Base-by-base conservation (phyloP, 2,797 vertebrate genomes). In the Chelmon rostratus region DNA sequence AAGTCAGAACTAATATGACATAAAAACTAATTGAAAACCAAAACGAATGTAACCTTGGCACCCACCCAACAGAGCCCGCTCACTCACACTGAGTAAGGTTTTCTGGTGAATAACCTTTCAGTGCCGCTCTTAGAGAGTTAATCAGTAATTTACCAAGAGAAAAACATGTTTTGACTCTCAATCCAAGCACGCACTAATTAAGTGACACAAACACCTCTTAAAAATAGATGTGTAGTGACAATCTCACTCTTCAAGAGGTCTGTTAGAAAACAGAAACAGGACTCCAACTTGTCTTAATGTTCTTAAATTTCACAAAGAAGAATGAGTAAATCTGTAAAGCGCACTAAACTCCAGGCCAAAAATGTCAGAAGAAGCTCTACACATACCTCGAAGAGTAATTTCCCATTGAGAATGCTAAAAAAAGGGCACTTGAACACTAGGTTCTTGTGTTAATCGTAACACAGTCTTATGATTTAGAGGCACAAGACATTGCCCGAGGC, bases 381-480 rank as follows among this genome's bases (percentile, higher is more conserved):
- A 52, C 58, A 44, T 25, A 61, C 42, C 13, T 62, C 10, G 0
- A 61, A 54, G 25, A 0, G 6, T 57, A 19, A 82, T 68, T 58
- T 72, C 38, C 46, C 42, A 23, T 31, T 54, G 18, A 82, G 67
- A 66, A 49, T 19, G 46, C 44, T 62, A 47, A 75, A 71, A 63
- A 18, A 40, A 42, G 40, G 37, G 12, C 9, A 2, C 6, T 56
- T 53, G 0, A 81, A 58, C 58, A 68, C 23, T 0, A 38, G 44
- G 73, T 68, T 78, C n/a, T 79, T 72, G 53, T 65, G 59, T 56
- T 72, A 62, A 52, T 67, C 53, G 66, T 25, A 62, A 56, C 47
- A 35, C 19, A 54, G 73, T 76, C 58, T 78, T 83, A 64, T 78
- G 80, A 83, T 86, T 76, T 47, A 57, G 31, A 78, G 8, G 12